Evolutionary conservation across 2,797 vertebrate genomes (phyloP).

Genomic region (Lateolabrax maculatus): DNA sequence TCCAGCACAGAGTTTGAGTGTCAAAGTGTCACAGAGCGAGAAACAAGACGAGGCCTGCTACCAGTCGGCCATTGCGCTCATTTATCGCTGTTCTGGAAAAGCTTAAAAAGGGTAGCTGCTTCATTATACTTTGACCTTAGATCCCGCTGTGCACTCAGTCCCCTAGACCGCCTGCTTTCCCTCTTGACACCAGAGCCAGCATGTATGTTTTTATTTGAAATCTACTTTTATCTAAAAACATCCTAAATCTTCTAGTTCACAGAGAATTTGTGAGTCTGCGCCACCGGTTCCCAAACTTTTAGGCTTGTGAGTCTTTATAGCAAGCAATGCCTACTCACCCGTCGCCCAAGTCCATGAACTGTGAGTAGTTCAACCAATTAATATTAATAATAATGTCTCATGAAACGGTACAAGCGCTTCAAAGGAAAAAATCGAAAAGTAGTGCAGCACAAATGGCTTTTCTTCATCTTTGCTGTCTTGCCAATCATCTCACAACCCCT

Average conservation of each 20-base stretch:
- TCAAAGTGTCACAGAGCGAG: slow-evolving; percentile 54
- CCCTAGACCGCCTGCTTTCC: background rate
- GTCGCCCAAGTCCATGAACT: background rate
- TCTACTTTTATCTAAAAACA: background rate
- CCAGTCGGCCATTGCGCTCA: slow-evolving; percentile 7
- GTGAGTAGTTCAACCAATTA: background rate
- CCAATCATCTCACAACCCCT: background rate
- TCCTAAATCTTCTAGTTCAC: background rate
- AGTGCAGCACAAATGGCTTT: no score
- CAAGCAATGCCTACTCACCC: background rate
- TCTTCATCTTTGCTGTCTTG: background rate
- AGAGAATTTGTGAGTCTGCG: background rate
- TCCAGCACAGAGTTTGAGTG: slow-evolving; percentile 28
- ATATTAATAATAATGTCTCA: background rate
- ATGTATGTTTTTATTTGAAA: background rate
- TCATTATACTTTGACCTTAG: slow-evolving; percentile 15
- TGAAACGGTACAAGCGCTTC: no score
- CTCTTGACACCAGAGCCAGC: background rate
- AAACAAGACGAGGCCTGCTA: slow-evolving; percentile 1
- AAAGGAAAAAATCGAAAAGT: no score
- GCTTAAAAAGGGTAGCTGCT: slow-evolving; percentile 4
- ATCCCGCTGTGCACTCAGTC: background rate
- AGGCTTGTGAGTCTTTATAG: background rate
- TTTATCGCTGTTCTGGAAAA: background rate
- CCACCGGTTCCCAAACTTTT: background rate